Percentiles rank a stretch among this genome's conserved stretches.
Conservation (phyloP, 2,888 invertebrate genomes). For the Diaperis boleti region DNA sequence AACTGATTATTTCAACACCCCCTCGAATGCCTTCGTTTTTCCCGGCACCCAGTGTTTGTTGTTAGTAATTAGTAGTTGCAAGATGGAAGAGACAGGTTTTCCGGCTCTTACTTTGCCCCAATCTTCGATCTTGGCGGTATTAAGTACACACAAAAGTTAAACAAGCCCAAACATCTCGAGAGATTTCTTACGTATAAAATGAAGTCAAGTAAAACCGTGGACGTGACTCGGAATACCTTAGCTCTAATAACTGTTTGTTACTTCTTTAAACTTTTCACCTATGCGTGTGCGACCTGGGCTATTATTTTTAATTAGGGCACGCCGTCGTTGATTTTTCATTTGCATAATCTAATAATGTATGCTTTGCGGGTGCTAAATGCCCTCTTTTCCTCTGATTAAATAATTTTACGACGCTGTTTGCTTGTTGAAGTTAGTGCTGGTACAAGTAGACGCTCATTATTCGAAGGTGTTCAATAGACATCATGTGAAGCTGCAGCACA, state of each 20-base stretch:
- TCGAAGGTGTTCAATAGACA: slow-evolving; percentile 41
- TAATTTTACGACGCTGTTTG: slow-evolving; percentile 20
- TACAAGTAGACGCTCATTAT: slow-evolving; percentile 27
- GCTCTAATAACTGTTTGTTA: slow-evolving; percentile 39
- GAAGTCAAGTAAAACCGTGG: slow-evolving; percentile 43
- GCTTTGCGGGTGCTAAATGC: neutral
- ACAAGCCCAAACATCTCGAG: slow-evolving; percentile 39
- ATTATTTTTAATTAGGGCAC: slow-evolving; percentile 28
- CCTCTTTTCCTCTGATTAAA: slow-evolving; percentile 21
- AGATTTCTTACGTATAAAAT: slow-evolving; percentile 43
- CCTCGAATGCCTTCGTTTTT: too few relatives aligned
- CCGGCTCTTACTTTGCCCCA: slow-evolving; percentile 30
- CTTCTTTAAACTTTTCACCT: slow-evolving; percentile 37
- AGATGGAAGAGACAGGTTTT: slow-evolving; percentile 18
- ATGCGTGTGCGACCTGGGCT: slow-evolving; percentile 10
- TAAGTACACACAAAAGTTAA: slow-evolving; percentile 43
- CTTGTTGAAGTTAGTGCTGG: slow-evolving; percentile 6
- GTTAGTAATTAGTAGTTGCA: slow-evolving; percentile 33
- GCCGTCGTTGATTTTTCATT: slow-evolving; percentile 28
- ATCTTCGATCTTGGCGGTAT: slow-evolving; percentile 40
- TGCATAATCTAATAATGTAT: slow-evolving; percentile 25
- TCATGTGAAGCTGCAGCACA: slow-evolving; percentile 37
- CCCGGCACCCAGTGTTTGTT: slow-evolving; percentile 10
- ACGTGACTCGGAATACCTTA: slow-evolving; percentile 41
- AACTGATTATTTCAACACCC: too few relatives aligned